Percentiles rank a stretch among this genome's conserved stretches.
Evolutionary conservation across 2,888 invertebrate species (phyloP).

Genomic region (Drosophila vallismaia): DNA sequence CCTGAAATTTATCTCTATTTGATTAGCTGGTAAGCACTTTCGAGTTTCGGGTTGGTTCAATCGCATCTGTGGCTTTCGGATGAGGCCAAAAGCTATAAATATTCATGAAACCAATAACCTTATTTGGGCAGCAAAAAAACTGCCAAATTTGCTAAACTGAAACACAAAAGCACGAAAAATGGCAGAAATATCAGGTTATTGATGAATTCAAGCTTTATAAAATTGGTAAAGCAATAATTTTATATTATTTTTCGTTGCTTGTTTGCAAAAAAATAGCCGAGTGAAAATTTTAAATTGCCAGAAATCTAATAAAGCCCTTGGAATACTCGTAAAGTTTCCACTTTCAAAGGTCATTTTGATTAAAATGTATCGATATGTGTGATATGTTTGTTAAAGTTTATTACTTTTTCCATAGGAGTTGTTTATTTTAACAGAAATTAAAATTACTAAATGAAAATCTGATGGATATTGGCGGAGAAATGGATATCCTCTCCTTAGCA

Average conservation of each 20-base stretch:
- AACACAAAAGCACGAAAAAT: neutral
- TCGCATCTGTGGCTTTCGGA: constrained; percentile 2
- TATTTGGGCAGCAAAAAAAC: neutral
- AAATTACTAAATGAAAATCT: no score
- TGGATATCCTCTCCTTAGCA: no score
- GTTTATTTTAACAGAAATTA: no score
- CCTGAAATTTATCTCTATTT: constrained; percentile 29
- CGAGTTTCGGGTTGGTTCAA: neutral
- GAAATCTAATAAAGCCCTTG: neutral
- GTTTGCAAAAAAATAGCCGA: neutral
- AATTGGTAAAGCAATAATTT: neutral
- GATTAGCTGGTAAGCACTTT: constrained; percentile 12
- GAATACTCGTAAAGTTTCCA: no score
- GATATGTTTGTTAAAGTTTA: no score
- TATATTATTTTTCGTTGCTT: neutral
- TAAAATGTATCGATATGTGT: no score
- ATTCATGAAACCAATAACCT: constrained; percentile 13
- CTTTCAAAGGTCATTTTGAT: no score
- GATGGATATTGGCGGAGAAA: no score
- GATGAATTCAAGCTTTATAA: neutral
- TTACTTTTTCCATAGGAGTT: no score
- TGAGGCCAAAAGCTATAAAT: constrained; percentile 11
- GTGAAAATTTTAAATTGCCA: neutral
- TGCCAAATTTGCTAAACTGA: neutral
- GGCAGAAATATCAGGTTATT: neutral